Evolutionary conservation across 2,113 vertebrate genomes (phyloP), one percentile per base, ranked within the genome.

Genomic region (Hippolais icterina): DNA sequence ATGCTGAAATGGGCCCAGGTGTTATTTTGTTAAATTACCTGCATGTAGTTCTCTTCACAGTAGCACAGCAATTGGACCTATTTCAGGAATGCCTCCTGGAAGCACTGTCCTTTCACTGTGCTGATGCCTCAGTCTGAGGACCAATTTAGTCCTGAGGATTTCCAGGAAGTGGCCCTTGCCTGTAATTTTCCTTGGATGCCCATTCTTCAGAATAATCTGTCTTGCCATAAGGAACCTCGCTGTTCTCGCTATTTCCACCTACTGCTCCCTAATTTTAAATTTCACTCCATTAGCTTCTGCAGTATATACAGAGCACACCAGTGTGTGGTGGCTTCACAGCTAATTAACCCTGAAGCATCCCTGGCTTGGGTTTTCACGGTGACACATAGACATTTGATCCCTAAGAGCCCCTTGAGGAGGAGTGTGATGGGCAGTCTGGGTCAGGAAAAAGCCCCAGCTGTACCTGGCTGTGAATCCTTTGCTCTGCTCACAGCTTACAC

Each of bases 301-400:
- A 70, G 39, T 13, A 17, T 15, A 7, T 35, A 42, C 54, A 86
- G 65, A 75, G 86, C 8, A 57, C n/a, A n/a, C 16, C 31, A 35
- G 53, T 23, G 53, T 37, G 41, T 41, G 41, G 28, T 35, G 83
- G 39, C 69, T 64, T 71, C 65, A 20, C 28, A 76, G 46, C 49
- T 79, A 16, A 69, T 85, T 9, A 61, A 49, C 16, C 44, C 33
- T 28, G 28, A 28, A 21, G 47, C 49, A 31, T 13, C 39, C 50
- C 47, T 29, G 15, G 11, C 24, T 54, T 0, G 28, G 33, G 15
- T 76, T 61, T 90, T 35, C 28, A 3, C 4, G 41, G 42, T 24
- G 4, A 25, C 37, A 47, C 0, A 0, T 18, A 20, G 66, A 6
- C 10, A 0, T 80, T 77, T 66, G 50, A 61, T 13, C 46, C 31